Evolutionary conservation across 2,888 invertebrate genomes (phyloP).

Genomic region (Ophion obscuratus): DNA sequence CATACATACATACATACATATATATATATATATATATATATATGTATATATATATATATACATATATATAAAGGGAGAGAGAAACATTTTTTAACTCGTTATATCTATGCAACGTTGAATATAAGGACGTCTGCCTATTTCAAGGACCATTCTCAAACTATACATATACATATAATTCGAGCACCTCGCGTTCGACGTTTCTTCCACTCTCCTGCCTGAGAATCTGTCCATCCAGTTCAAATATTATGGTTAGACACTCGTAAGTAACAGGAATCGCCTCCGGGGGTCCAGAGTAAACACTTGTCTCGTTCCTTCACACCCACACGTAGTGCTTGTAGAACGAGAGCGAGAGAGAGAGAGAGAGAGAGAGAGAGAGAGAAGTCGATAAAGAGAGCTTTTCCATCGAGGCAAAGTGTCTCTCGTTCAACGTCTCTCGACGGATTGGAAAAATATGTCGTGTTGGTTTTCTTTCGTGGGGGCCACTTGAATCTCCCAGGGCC

Average conservation of each 20-base stretch:
- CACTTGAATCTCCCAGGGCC: neutral
- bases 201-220: slow-evolving; percentile 60
- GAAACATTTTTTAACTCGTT: no score
- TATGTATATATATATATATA: no score
- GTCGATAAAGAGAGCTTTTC: slow-evolving; percentile 46
- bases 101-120: no score
- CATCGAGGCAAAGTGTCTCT: slow-evolving; percentile 50
- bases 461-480: neutral
- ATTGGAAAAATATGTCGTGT: slow-evolving; percentile 60
- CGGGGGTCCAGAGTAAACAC: slow-evolving; percentile 68
- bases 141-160: no score
- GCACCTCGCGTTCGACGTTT: slow-evolving; percentile 11
- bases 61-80: no score
- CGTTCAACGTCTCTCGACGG: slow-evolving; percentile 34
- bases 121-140: no score
- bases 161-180: neutral
- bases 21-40: no score
- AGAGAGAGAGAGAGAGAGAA: slow-evolving; percentile 31
- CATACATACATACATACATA: no score
- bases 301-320: slow-evolving; percentile 58
- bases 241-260: slow-evolving; percentile 79
- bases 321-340: neutral
- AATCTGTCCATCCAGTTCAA: slow-evolving; percentile 77
- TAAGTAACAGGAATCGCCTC: slow-evolving; percentile 72
- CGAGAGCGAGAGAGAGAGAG: slow-evolving; percentile 14